Base-by-base conservation (phyloP, 2,888 invertebrate species). In the Drosophila pegasa region DNA sequence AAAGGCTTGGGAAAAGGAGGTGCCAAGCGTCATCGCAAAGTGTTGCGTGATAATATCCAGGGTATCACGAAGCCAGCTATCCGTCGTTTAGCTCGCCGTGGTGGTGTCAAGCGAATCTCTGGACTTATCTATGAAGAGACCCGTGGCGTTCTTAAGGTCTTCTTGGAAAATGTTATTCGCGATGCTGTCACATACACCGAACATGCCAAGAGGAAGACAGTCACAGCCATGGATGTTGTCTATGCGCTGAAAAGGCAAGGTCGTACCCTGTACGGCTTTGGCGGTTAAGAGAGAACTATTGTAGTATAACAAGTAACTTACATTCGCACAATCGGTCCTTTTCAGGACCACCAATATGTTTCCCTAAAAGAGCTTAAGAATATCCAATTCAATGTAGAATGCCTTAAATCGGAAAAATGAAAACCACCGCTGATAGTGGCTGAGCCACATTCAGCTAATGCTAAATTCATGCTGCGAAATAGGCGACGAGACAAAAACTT, bases 11-110 rank as follows among this genome's bases (percentile, higher is more conserved):
- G 96, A 59, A 96, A 96, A 92, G 95, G 96, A 75, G 96, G 96
- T 71, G 96, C 96, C 35, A 96, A 96, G 91, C 95, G 96, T 78
- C 96, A 97, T 92, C 93, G 96, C 63, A 97, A 96, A 91, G 96
- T 97, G 2, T 95, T 95, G 7, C 93, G 95, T 75, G 96, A 96
- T 90, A 96, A 96, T 90, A 96, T 96, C 91, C 16, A 16, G n/a
- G n/a, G n/a, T n/a, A n/a, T n/a, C n/a, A n/a, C n/a, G n/a, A n/a
- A n/a, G n/a, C n/a, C n/a, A n/a, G n/a, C n/a, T n/a, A n/a, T n/a
- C n/a, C n/a, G n/a, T n/a, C n/a, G n/a, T n/a, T n/a, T n/a, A n/a
- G n/a, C n/a, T n/a, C n/a, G n/a, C n/a, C n/a, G n/a, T n/a, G n/a
- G n/a, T n/a, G n/a, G n/a, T n/a, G n/a, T n/a, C n/a, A n/a, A n/a